Base-by-base conservation (phyloP, 2,113 vertebrate genomes). In the Cyphomyrus discorhynchus region DNA sequence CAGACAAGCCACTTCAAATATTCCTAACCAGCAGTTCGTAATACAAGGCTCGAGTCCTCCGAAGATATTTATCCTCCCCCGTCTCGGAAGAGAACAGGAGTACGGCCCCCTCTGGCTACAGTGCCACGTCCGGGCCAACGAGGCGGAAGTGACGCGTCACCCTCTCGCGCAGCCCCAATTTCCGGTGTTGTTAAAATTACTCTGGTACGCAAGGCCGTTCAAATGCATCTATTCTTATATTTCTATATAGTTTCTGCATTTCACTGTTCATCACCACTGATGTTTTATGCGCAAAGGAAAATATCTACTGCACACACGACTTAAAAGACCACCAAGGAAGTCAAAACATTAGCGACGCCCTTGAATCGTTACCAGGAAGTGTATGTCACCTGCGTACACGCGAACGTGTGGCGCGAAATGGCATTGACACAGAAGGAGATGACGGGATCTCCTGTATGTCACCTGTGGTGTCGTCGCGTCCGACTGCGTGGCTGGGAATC, bases 111-210 rank as follows among this genome's bases (percentile, higher is more conserved):
- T 87, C 74, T 39, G 5, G 21, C 52, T 24, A n/a, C 47, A 21
- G 52, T 77, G 95, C 95, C 94, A 95, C 93, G 94, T 96, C 93
- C 93, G 93, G 95, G 94, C 93, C 95, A 95, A 95, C 95, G 93
- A 92, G 94, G 92, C 95, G 94, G 27, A 92, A 92, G 88, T 95
- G 90, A 95, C 95, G 95, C n/a, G 94, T 94, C 84, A 0, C 4
- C 47, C 83, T 11, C 87, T 66, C 74, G 0, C 74, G 35, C 6
- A 42, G 74, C 35, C 15, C 35, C 74, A 5, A 42, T 35, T 39
- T 80, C 74, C 74, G 31, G 5, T 6, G 35, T 80, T 27, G 70
- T 45, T 3, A 6, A 70, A 21, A 85, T 31, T 93, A 92, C 93
- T 93, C 94, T 24, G 82, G 19, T 3, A 19, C 42, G 39, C 45